Base-by-base conservation (phyloP, 1,140 invertebrate genomes). In the Drosophila tani region DNA sequence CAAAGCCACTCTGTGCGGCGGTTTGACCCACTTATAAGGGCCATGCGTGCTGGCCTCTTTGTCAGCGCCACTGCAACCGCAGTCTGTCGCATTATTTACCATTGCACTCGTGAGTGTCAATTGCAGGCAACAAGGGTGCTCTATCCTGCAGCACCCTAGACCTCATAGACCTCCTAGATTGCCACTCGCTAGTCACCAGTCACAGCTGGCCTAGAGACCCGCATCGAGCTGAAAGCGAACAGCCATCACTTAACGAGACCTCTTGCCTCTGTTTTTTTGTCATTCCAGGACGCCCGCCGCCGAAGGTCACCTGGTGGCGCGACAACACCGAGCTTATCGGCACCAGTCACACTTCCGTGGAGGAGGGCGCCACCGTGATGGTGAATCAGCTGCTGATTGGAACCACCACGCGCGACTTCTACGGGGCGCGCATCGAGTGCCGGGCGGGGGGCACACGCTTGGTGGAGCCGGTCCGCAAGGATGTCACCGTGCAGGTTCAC, bases 251-350 rank as follows among this genome's bases (percentile, higher is more conserved):
- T 24, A 64, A 5, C 12, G 32, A 19, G 46, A 29, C 21, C 9
- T 19, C 60, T 51, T 21, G 1, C 5, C 12, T 12, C 4, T 32
- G 2, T 21, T 27, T 27, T 11, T 2, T 5, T 11, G 21, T 51
- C 27, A 35, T 55, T 40, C 5, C 75, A 96, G 95, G 95, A 75
- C 95, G 94, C 75, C 97, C 97, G 15, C 94, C 94, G 35, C 97
- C 97, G 2, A 93, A 95, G 59, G 95, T 97, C 35, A 96, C 95
- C 9, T 97, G 97, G 97, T 97, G 96, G 96, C 94, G 95, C 70
- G 95, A 96, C 73, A 94, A 95, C 53, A 94, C 94, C 32, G 93
- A 97, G 57, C 82, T 97, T 53, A 96, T 97, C 82, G 94, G 94
- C 60, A 94, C 95, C 38, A 94, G 94, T 75, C 96, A 96, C 90